Conservation (phyloP, 1,140 invertebrate species). For the Stenopsyche tienmushanensis region DNA sequence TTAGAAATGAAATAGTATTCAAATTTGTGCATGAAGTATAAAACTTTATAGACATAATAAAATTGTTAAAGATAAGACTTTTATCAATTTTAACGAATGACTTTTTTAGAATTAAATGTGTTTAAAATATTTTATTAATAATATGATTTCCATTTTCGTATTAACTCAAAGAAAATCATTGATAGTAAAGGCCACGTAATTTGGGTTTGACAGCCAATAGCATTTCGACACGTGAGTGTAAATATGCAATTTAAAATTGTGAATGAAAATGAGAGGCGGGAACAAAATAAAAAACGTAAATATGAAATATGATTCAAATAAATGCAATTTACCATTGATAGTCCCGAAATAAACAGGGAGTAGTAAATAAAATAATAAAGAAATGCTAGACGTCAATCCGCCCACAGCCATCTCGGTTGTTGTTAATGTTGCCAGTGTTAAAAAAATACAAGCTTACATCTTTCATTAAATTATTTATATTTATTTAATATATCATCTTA, state of each 20-base stretch:
- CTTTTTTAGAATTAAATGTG: too few relatives aligned
- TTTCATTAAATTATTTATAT: too few relatives aligned
- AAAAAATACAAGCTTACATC: too few relatives aligned
- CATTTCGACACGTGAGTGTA: constrained; percentile 27
- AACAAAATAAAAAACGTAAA: neutral
- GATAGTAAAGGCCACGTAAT: constrained; percentile 32
- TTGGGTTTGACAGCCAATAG: constrained; percentile 35
- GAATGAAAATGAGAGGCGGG: constrained; percentile 20
- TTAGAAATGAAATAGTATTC: too few relatives aligned
- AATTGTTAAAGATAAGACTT: neutral
- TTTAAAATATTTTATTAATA: too few relatives aligned
- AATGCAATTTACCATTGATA: constrained; percentile 29
- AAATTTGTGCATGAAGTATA: too few relatives aligned
- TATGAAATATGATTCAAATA: neutral
- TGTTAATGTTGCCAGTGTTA: too few relatives aligned
- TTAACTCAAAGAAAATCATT: neutral
- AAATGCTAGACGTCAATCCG: constrained; percentile 30
- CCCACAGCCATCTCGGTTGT: constrained; percentile 30
- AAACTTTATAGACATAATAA: neutral
- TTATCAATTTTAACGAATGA: too few relatives aligned
- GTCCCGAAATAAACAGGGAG: constrained; percentile 14
- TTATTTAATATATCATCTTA: too few relatives aligned
- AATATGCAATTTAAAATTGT: constrained; percentile 1
- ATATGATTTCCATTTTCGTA: too few relatives aligned
- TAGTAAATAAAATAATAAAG: constrained; percentile 10